A percentile compares a stretch with the other conserved stretches of the same genome.
Conservation (phyloP, 64 coral and sea anemone genomes). For the Trachythela sp. region DNA sequence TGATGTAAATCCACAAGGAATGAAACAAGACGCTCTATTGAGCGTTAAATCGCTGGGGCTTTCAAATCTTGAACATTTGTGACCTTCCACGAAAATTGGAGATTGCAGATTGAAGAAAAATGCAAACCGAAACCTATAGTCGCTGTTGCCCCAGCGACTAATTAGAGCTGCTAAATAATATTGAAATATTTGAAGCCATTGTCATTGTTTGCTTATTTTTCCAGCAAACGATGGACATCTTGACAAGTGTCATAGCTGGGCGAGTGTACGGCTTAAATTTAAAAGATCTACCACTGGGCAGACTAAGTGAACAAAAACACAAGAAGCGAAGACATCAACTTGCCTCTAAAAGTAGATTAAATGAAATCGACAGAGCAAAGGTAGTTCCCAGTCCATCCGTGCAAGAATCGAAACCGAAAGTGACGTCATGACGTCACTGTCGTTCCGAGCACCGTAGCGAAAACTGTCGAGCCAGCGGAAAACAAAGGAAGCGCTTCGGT, state of each 20-base stretch:
- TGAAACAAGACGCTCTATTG: too few species aligned
- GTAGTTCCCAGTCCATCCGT: background rate
- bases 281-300: conserved; percentile 78
- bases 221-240: conserved; percentile 79
- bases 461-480: background rate
- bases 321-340: conserved; percentile 54
- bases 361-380: background rate
- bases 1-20: too few species aligned
- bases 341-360: background rate
- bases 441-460: background rate
- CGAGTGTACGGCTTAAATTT: conserved; percentile 74
- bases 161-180: too few species aligned
- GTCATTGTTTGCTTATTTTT: background rate
- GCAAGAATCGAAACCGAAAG: background rate
- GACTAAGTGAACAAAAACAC: conserved; percentile 85
- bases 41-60: too few species aligned
- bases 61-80: too few species aligned
- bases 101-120: too few species aligned
- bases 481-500: background rate
- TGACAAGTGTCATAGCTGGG: conserved; percentile 82
- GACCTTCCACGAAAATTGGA: too few species aligned
- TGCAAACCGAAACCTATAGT: too few species aligned
- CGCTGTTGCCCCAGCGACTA: too few species aligned
- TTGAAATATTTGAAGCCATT: too few species aligned
- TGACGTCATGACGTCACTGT: background rate